Evolutionary conservation across 2,797 vertebrate species (phyloP), one percentile per base, ranked within the genome.

Genomic region (Lagocephalus sceleratus): DNA sequence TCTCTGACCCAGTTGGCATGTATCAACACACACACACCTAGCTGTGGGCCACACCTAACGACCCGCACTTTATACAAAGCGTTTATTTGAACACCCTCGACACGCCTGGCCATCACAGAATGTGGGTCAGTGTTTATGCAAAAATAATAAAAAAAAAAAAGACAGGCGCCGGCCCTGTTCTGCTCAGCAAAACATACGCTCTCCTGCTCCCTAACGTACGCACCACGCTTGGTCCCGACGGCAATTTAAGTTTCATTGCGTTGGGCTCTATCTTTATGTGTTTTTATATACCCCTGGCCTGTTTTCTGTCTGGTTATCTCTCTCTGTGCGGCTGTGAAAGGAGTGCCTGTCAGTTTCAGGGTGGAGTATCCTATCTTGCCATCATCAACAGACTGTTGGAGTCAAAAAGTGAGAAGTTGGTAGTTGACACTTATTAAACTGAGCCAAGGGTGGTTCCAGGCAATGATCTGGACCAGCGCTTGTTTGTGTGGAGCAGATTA

Each of bases 291-390:
- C 58, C 44, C 8, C 38, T 21, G 26, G 44, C 55, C 39, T 68
- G 26, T 22, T 54, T 64, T 63, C 48, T 51, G 16, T 69, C 48
- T 57, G 53, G 73, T 61, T 60, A 64, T 78, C 47, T 75, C 21
- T 60, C 45, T 15, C 20, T 58, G 54, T 51, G 55, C 62, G 49
- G 54, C 23, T 25, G 23, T 25, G 7, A 25, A 25, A 57, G 62
- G 52, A 57, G 32, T 79, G 60, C 78, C 65, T 75, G 69, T 76
- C 53, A 61, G 58, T 67, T 63, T 46, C 42, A 59, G 76, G 79
- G 74, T 66, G 76, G 60, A 47, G 74, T 70, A 69, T 78, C 77
- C 79, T 75, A 68, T 83, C 69, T 58, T 61, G 67, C 71, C 82
- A 79, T 87, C 76, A 60, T 63, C 68, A 78, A 71, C 20, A 66